A percentile compares a stretch with the other conserved stretches of the same genome.
phyloP scores from a whole-genome alignment of 1,140 invertebrate species.

The Papilio glaucus region DNA sequence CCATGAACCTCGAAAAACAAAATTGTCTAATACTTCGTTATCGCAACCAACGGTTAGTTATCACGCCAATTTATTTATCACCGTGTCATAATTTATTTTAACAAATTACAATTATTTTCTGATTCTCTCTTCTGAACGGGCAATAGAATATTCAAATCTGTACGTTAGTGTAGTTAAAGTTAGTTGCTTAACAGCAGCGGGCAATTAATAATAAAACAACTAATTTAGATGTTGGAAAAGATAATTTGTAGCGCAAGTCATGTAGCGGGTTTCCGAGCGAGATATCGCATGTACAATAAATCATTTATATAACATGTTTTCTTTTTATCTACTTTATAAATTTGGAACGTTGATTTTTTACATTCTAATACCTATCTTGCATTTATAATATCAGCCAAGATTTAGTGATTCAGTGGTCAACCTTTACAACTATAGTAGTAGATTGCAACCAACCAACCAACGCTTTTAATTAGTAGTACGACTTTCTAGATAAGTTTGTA shows the following conservation, averaged over 20 bases:
- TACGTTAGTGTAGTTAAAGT: constrained; percentile 1
- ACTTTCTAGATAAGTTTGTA: too few species aligned
- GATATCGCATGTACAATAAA: constrained; percentile 23
- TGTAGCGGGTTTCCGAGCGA: constrained; percentile 5
- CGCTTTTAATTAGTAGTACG: too few species aligned
- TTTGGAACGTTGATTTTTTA: neutral
- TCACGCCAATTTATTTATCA: constrained; percentile 4
- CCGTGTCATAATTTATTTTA: constrained; percentile 15
- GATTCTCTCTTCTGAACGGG: constrained; percentile 1
- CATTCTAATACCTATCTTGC: neutral
- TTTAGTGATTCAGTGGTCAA: too few species aligned
- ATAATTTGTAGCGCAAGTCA: constrained; percentile 15
- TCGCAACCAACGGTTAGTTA: neutral
- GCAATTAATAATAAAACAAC: constrained; percentile 20
- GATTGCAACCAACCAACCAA: too few species aligned
- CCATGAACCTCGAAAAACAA: neutral
- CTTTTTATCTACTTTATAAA: constrained; percentile 6
- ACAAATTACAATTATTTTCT: constrained; percentile 9
- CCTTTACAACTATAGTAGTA: too few species aligned
- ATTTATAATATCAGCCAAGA: too few species aligned
- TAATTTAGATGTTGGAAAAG: constrained; percentile 22
- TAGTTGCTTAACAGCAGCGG: neutral
- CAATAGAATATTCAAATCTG: constrained; percentile 14
- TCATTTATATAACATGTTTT: constrained; percentile 19
- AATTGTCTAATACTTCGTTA: neutral